Evolutionary conservation across 2,888 invertebrate genomes (phyloP).

Genomic region (Lomographa bimaculata): DNA sequence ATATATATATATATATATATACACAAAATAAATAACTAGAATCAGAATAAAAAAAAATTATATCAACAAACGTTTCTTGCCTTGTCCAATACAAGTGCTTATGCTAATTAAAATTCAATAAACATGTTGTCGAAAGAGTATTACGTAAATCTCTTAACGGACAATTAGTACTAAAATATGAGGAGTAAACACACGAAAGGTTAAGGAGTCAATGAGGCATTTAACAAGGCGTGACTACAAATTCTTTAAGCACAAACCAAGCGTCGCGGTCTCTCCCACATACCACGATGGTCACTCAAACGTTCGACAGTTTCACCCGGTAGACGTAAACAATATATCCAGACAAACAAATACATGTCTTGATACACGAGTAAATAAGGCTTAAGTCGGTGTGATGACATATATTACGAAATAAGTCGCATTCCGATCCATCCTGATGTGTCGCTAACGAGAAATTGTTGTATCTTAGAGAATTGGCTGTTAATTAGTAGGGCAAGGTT

Average conservation of each 20-base stretch:
- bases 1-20: no score
- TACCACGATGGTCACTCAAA: constrained; percentile 62
- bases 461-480: constrained; percentile 51
- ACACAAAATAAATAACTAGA: no score
- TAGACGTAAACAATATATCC: constrained; percentile 57
- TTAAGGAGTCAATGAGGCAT: constrained; percentile 34
- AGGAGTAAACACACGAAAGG: constrained; percentile 35
- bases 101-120: constrained; percentile 14
- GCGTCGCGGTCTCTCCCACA: constrained; percentile 50
- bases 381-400: constrained; percentile 25
- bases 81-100: no score
- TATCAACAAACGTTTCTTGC: no score
- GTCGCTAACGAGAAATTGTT: constrained; percentile 47
- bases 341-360: constrained; percentile 34
- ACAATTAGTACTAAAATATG: constrained; percentile 34
- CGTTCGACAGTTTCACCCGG: constrained; percentile 57
- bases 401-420: constrained; percentile 49
- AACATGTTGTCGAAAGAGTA: constrained; percentile 21
- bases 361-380: constrained; percentile 33
- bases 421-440: constrained; percentile 48
- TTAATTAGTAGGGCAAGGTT: constrained; percentile 59
- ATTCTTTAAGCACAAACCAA: constrained; percentile 40
- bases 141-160: constrained; percentile 24
- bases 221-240: constrained; percentile 39
- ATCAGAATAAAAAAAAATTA: no score